Base-by-base conservation (phyloP, 2,888 invertebrate species). In the Eupithecia subumbrata region DNA sequence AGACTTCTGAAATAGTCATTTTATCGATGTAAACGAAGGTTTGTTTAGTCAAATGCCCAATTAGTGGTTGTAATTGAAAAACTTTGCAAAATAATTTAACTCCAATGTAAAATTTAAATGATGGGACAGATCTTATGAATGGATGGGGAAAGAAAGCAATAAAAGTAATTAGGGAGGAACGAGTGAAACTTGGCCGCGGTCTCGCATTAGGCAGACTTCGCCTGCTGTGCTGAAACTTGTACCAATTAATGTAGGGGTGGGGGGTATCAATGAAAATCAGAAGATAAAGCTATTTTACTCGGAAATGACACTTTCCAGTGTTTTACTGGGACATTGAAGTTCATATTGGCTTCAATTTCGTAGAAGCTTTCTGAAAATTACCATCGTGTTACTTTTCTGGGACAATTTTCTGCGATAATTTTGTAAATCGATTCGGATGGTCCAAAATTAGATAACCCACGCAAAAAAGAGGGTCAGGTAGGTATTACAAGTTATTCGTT, bases 91-190 rank as follows among this genome's bases (percentile, higher is more conserved):
- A 78, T 76, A 73, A 69, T 48, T 77, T 69, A 72, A 77, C 64
- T 71, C 52, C 76, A 80, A 78, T 72, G 73, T 78, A 81, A 82
- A 83, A 84, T 84, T 83, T 82, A 83, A 86, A 88, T 84, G 82
- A 87, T 82, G 82, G 80, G 83, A 84, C 81, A 83, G 83, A 79
- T 81, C 85, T 84, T 83, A 86, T 87, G 88, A 89, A 90, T 89
- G 87, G 86, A 86, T 82, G 85, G 82, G 83, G 86, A 87, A 87
- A 87, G 88, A 86, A 85, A 87, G 88, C 86, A 89, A 90, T 91
- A 89, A 90, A 90, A 90, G 89, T 89, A 90, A 91, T 90, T 90
- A 89, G 84, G 83, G 82, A 86, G 83, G 82, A 90, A 87, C 86
- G 88, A 90, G 89, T 88, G 84, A 87, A 90, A 90, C 85, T 91